These are phyloP conservation scores for Portunus trituberculatus DNA, from an alignment of 1,140 invertebrate genomes.

Conservation along the genomic window DNA sequence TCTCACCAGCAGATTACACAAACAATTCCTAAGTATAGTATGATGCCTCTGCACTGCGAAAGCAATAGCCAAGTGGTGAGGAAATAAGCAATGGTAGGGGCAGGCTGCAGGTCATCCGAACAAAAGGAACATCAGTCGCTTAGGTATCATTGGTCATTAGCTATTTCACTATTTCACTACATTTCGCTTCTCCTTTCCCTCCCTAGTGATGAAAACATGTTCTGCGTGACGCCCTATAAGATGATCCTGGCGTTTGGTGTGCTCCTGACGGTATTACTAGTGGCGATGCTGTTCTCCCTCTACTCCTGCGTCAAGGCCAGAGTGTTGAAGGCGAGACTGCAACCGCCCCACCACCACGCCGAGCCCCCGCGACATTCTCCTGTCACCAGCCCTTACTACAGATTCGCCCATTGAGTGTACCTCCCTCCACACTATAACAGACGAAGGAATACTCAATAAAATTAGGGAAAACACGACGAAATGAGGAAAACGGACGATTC, in stretches of 20 bases:
- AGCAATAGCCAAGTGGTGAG: too few species aligned
- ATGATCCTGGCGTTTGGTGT: constrained; percentile 87
- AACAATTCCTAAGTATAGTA: too few species aligned
- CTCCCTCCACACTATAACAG: neutral
- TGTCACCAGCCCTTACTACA: constrained; percentile 62
- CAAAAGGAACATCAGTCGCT: too few species aligned
- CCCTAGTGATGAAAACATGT: constrained; percentile 82
- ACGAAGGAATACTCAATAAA: neutral
- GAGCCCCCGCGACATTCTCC: constrained; percentile 57
- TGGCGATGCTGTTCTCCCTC: constrained; percentile 85
- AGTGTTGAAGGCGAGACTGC: constrained; percentile 48
- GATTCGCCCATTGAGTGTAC: constrained; percentile 55
- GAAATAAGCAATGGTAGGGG: too few species aligned
- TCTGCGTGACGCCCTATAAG: constrained; percentile 87
- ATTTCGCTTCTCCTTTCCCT: neutral
- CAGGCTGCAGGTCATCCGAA: too few species aligned
- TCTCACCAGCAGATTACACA: too few species aligned
- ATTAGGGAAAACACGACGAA: neutral
- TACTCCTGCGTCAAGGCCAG: constrained; percentile 83
- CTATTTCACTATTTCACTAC: too few species aligned
- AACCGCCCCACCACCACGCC: constrained; percentile 35
- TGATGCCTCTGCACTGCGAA: too few species aligned
- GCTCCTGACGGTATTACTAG: constrained; percentile 85
- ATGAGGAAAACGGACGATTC: neutral
- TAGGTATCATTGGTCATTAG: too few species aligned